phyloP scores from a whole-genome alignment of 2,797 vertebrate genomes.

The Microchirus variegatus region DNA sequence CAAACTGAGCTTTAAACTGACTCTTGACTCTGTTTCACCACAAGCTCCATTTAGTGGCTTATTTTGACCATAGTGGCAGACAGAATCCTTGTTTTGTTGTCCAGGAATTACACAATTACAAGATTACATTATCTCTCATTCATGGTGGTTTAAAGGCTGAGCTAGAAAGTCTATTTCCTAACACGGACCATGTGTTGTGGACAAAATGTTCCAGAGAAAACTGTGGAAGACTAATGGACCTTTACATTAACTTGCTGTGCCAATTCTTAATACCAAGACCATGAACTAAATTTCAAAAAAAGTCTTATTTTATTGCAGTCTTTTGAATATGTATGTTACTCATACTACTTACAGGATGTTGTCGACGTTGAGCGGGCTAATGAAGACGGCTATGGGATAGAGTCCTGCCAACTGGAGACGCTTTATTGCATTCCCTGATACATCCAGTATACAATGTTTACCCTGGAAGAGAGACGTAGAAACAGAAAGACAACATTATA shows the following conservation, averaged over 20 bases:
- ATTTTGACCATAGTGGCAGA: no score
- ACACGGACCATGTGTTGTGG: not conserved
- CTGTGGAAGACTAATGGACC: not conserved
- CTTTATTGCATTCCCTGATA: slow-evolving; percentile 98
- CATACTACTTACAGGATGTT: slow-evolving; percentile 91
- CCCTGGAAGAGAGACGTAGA: slow-evolving; percentile 78
- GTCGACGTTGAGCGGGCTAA: slow-evolving; percentile 92
- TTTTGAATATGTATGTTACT: no score
- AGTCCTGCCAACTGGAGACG: slow-evolving; percentile 94
- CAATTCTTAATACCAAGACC: not conserved
- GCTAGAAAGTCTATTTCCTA: not conserved
- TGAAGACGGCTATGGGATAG: slow-evolving; percentile 92
- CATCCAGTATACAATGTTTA: slow-evolving; percentile 98
- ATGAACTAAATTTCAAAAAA: not conserved
- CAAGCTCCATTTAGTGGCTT: no score
- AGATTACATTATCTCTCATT: not conserved
- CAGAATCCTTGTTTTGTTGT: no score
- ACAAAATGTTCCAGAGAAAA: not conserved
- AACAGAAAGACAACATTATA: not conserved
- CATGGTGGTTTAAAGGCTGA: not conserved
- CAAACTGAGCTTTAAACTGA: no score
- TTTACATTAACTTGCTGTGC: not conserved
- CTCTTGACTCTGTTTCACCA: no score
- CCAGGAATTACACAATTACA: not conserved
- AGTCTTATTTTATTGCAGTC: not conserved